Conservation (phyloP, 2,888 invertebrate genomes). For the Brachypalpus laphriformis region DNA sequence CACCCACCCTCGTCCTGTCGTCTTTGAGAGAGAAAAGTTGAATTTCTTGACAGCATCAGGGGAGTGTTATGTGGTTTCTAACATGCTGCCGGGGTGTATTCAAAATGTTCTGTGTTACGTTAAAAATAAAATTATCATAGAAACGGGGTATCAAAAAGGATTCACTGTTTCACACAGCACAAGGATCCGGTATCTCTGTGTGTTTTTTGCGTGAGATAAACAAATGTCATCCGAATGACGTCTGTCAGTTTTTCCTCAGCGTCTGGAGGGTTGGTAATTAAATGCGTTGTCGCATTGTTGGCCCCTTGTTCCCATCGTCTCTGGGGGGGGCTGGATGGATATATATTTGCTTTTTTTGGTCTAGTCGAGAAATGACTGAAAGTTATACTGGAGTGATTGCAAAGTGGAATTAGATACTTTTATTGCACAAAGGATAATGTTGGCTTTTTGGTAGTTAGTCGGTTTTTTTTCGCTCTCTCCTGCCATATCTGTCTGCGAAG, state of each 20-base stretch:
- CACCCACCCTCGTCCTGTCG: neutral
- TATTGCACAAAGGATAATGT: conserved; percentile 51
- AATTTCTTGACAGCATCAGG: conserved; percentile 65
- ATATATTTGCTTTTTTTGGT: neutral
- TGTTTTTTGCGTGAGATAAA: conserved; percentile 49
- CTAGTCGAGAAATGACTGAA: conserved; percentile 18
- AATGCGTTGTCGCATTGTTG: conserved; percentile 57
- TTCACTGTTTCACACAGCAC: conserved; percentile 30
- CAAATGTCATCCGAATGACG: conserved; percentile 67
- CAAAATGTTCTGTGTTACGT: neutral
- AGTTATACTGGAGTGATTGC: conserved; percentile 18
- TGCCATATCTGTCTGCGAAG: conserved; percentile 37
- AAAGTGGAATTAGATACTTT: conserved; percentile 52
- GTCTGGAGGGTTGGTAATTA: conserved; percentile 63
- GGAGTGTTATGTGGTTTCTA: conserved; percentile 57
- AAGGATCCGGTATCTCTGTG: neutral
- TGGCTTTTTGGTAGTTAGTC: conserved; percentile 51
- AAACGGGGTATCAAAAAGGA: conserved; percentile 51
- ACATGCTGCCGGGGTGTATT: conserved; percentile 25
- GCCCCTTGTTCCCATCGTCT: neutral
- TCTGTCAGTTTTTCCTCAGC: conserved; percentile 47
- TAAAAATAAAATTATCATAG: conserved; percentile 62
- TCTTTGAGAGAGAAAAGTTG: conserved; percentile 54
- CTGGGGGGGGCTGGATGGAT: neutral
- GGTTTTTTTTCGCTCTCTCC: neutral